A percentile compares a stretch with the other conserved stretches of the same genome.
phyloP scores from a whole-genome alignment of 2,797 vertebrate genomes.

The Thripadectes ignobilis region DNA sequence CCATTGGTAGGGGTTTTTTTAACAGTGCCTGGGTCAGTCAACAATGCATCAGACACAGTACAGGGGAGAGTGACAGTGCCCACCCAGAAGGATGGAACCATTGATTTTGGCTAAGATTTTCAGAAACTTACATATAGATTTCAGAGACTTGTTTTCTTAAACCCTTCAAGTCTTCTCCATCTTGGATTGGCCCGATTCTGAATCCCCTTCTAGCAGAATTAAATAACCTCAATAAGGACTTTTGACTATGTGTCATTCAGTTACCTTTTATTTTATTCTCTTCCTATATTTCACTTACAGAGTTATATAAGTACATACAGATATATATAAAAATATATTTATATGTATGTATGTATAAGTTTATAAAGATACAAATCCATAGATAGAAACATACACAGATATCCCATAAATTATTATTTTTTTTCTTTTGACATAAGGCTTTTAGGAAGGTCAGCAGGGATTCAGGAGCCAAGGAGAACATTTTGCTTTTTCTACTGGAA shows the following conservation, averaged over 20 bases:
- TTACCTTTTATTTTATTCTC: neutral
- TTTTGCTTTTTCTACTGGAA: neutral
- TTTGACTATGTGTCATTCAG: neutral
- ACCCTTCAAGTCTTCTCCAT: neutral
- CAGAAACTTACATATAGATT: neutral
- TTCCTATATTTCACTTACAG: neutral
- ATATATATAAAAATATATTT: neutral
- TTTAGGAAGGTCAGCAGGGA: neutral
- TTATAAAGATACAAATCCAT: neutral
- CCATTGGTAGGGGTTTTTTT: neutral
- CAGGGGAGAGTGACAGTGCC: neutral
- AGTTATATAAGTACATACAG: neutral
- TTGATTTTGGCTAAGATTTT: neutral
- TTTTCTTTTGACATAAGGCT: neutral
- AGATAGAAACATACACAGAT: neutral
- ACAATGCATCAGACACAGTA: neutral
- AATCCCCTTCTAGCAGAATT: neutral
- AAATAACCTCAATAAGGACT: constrained; percentile 3
- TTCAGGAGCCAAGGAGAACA: neutral
- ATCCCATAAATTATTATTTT: neutral
- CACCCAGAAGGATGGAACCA: neutral
- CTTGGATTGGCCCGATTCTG: neutral
- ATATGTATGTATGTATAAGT: neutral
- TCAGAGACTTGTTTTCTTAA: constrained; percentile 32
- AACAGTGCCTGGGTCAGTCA: neutral